Percentiles rank a stretch among this genome's conserved stretches.
Conservation (phyloP, 1,140 invertebrate species). For the Leptinotarsa undecemlineata region DNA sequence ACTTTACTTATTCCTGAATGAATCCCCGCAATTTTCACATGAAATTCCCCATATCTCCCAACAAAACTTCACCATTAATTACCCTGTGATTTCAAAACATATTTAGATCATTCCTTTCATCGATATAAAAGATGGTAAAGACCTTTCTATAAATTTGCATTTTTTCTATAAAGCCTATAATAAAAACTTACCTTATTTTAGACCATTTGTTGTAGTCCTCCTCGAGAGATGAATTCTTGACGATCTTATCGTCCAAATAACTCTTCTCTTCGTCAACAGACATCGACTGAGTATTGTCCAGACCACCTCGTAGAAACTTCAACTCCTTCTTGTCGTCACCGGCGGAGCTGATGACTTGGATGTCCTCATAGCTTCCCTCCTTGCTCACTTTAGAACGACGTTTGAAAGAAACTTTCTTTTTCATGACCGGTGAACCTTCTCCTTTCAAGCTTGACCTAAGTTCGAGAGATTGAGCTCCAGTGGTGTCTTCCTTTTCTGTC, state of each 20-base stretch:
- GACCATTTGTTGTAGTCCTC: constrained; percentile 53
- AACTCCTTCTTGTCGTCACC: constrained; percentile 24
- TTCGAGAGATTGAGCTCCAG: not conserved
- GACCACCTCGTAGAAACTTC: not conserved
- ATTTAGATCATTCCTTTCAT: too few species aligned
- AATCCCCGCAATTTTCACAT: too few species aligned
- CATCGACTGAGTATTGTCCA: constrained; percentile 37
- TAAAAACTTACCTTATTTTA: constrained; percentile 47
- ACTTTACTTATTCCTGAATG: too few species aligned
- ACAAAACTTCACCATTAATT: too few species aligned
- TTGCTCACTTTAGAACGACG: constrained; percentile 39
- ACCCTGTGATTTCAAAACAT: too few species aligned
- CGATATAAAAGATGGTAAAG: too few species aligned
- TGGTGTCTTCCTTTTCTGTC: constrained; percentile 1
- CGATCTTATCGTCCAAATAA: constrained; percentile 46
- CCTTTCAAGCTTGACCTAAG: constrained; percentile 40
- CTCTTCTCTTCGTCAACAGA: constrained; percentile 45
- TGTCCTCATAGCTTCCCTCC: constrained; percentile 52
- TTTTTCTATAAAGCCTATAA: not conserved
- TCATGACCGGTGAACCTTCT: constrained; percentile 53
- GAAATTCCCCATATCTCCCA: too few species aligned
- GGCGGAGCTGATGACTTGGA: constrained; percentile 42
- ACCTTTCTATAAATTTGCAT: too few species aligned
- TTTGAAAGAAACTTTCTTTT: constrained; percentile 57
- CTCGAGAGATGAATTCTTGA: constrained; percentile 46